These are phyloP conservation scores for Helicoverpa armigera DNA, from an alignment of 1,140 invertebrate species.

Conservation along the genomic window DNA sequence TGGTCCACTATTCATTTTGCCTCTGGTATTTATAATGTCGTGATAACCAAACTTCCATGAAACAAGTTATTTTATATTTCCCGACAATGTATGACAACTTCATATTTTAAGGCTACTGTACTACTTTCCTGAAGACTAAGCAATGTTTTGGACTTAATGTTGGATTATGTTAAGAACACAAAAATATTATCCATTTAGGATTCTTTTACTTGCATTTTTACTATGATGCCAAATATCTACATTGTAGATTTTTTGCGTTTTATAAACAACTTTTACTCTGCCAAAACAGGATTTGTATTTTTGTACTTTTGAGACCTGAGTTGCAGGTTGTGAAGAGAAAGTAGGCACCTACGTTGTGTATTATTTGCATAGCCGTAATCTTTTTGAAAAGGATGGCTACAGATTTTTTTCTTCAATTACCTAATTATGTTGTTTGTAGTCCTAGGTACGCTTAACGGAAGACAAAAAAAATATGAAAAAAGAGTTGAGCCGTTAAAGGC, in stretches of 20 bases:
- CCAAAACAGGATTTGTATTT: slow-evolving; percentile 7
- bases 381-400: too few relatives aligned
- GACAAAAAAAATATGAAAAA: too few relatives aligned
- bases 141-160: slow-evolving; percentile 1
- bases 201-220: neutral
- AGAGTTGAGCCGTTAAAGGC: too few relatives aligned
- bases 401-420: too few relatives aligned
- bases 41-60: neutral
- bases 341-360: neutral
- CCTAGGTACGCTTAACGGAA: too few relatives aligned
- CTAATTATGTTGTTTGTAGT: too few relatives aligned
- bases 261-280: slow-evolving; percentile 19
- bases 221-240: neutral
- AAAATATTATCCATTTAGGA: slow-evolving; percentile 29
- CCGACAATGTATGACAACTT: slow-evolving; percentile 2
- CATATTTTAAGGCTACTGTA: neutral
- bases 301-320: neutral
- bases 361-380: too few relatives aligned
- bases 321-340: neutral
- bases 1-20: too few relatives aligned
- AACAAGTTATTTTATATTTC: neutral
- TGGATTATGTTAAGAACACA: neutral
- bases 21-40: too few relatives aligned
- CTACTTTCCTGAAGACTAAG: slow-evolving; percentile 19
- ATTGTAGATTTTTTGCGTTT: neutral